Percentiles rank a stretch among this genome's conserved stretches.
Evolutionary conservation across 2,113 vertebrate species (phyloP).

Genomic region (Embiotoca jacksoni): DNA sequence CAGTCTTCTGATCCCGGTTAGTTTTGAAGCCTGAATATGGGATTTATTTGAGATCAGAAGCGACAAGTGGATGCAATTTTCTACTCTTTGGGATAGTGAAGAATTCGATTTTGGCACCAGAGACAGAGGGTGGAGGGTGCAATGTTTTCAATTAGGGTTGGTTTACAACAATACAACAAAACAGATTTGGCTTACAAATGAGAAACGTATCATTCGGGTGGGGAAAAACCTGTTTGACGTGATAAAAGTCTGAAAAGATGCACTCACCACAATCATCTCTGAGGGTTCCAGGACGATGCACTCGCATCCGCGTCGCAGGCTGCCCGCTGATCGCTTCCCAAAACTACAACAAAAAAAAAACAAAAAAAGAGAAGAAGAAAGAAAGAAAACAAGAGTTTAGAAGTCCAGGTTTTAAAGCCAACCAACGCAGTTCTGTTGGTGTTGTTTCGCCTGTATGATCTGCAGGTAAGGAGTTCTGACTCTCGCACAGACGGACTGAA

Average conservation of each 20-base stretch:
- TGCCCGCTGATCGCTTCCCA: slow-evolving; percentile 97
- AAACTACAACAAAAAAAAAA: slow-evolving; percentile 84
- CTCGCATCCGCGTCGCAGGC: slow-evolving; percentile 97
- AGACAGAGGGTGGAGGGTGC: background rate
- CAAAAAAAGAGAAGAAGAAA: background rate
- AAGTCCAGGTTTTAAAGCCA: background rate
- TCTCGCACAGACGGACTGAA: background rate
- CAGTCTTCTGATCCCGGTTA: background rate
- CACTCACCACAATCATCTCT: slow-evolving; percentile 99
- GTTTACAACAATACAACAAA: too few relatives aligned
- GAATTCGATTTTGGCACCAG: rapidly evolving
- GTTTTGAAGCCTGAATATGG: background rate
- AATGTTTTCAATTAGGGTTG: too few relatives aligned
- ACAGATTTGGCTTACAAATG: background rate
- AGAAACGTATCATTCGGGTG: background rate
- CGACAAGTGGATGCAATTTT: background rate
- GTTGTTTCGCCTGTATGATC: background rate
- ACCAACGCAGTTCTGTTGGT: rapidly evolving
- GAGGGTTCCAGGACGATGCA: slow-evolving; percentile 99
- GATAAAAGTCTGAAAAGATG: slow-evolving; percentile 9
- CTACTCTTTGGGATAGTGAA: background rate
- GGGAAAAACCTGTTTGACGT: background rate
- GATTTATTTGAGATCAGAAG: slow-evolving; percentile 1
- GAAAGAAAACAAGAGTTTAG: background rate
- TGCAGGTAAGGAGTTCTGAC: background rate